Evolutionary conservation across 2,113 vertebrate genomes (phyloP).

Genomic region (Struthidea cinerea): DNA sequence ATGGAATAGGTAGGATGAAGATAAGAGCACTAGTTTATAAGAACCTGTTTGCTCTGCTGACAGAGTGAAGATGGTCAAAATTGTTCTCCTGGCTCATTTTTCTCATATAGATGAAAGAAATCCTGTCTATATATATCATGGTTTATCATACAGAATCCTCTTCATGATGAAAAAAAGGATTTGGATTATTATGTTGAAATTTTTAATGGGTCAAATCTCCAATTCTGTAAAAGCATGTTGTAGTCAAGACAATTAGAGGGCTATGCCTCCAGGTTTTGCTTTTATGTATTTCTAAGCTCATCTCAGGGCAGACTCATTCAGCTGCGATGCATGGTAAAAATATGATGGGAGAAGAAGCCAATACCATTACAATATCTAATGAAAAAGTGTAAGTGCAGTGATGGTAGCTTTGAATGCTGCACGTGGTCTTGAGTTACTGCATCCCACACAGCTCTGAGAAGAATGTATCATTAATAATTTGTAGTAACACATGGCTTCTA

Average conservation of each 20-base stretch:
- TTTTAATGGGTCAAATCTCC: neutral
- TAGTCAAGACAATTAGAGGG: neutral
- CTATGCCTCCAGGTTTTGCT: neutral
- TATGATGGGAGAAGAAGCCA: neutral
- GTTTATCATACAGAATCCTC: neutral
- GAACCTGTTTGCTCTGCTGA: neutral
- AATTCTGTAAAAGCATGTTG: neutral
- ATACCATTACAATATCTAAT: neutral
- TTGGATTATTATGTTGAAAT: neutral
- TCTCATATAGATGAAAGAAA: neutral
- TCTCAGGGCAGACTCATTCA: neutral
- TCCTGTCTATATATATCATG: neutral
- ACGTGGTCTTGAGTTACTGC: neutral
- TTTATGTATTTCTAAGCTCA: neutral
- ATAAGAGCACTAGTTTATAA: neutral
- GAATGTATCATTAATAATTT: conserved; percentile 11
- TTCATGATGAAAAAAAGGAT: neutral
- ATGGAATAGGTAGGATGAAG: neutral
- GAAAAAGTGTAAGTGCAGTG: neutral
- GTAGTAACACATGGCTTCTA: neutral
- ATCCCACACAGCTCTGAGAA: neutral
- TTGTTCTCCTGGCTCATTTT: neutral
- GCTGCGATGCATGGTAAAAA: neutral
- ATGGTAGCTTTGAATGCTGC: neutral
- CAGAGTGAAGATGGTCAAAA: neutral